These are phyloP conservation scores for Venturia canescens DNA, from an alignment of 1,140 invertebrate species.

Conservation along the genomic window DNA sequence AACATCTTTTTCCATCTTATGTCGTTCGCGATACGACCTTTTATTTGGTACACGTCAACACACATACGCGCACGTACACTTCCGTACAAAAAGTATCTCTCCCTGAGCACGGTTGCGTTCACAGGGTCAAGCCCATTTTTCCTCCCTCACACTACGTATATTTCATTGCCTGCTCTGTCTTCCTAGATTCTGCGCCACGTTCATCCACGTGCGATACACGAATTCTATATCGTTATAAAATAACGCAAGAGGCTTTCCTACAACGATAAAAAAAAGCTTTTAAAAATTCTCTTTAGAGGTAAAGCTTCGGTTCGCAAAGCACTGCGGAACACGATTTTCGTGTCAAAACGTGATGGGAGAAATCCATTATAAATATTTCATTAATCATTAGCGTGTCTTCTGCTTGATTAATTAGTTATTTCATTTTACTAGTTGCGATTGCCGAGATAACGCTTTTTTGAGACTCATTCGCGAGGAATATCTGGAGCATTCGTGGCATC, in stretches of 20 bases:
- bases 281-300: neutral
- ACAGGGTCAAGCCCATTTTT: conserved; percentile 13
- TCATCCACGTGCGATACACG: neutral
- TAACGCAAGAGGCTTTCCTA: neutral
- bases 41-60: neutral
- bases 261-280: conserved; percentile 2
- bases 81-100: neutral
- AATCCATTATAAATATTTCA: conserved; percentile 3
- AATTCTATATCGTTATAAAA: neutral
- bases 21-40: neutral
- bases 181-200: conserved; percentile 19
- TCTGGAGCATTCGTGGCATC: too few relatives aligned
- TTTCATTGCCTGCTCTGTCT: conserved; percentile 25
- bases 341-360: neutral
- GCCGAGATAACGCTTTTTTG: too few relatives aligned
- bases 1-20: neutral
- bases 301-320: neutral
- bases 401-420: neutral
- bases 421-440: neutral
- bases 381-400: neutral
- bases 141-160: conserved; percentile 8
- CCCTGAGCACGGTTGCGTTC: neutral
- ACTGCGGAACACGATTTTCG: neutral
- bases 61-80: too few relatives aligned
- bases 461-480: too few relatives aligned